These are phyloP conservation scores for Parelbella ahira DNA, from an alignment of 2,888 invertebrate genomes.

Conservation along the genomic window DNA sequence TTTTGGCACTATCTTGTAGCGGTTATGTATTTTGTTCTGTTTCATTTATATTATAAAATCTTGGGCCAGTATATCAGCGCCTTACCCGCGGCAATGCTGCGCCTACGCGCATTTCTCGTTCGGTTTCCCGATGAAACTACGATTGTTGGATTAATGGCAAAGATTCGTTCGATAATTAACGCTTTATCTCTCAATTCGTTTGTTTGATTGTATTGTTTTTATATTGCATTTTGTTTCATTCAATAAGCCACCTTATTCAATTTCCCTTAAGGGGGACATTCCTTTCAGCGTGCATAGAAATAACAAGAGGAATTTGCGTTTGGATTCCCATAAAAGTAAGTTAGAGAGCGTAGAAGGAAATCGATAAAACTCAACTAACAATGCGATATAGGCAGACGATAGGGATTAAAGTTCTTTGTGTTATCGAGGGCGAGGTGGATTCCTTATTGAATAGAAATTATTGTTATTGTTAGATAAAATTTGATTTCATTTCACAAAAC, in stretches of 20 bases:
- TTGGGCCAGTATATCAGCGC: conserved; percentile 12
- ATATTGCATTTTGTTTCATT: conserved; percentile 1
- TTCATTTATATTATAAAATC: no score
- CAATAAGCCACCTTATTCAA: conserved; percentile 2
- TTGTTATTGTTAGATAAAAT: no score
- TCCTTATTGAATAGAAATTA: no score
- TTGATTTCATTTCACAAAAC: neutral
- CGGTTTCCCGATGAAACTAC: conserved; percentile 43
- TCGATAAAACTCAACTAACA: conserved; percentile 18
- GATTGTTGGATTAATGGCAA: conserved; percentile 42
- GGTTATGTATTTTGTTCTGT: no score
- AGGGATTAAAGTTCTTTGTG: conserved; percentile 3
- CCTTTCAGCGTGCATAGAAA: neutral
- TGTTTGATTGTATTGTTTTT: conserved; percentile 32
- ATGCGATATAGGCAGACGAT: conserved; percentile 9
- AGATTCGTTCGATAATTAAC: conserved; percentile 36
- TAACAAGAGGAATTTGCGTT: conserved; percentile 19
- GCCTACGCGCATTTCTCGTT: conserved; percentile 36
- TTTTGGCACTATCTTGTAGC: no score
- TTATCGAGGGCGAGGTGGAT: no score
- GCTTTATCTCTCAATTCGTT: conserved; percentile 37
- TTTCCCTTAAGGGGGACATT: neutral
- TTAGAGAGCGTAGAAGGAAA: conserved; percentile 20
- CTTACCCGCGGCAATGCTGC: conserved; percentile 26
- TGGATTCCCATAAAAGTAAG: conserved; percentile 23